A percentile compares a stretch with the other conserved stretches of the same genome.
These are phyloP conservation scores for Orthosia cruda DNA, from an alignment of 2,888 invertebrate species.

Conservation along the genomic window DNA sequence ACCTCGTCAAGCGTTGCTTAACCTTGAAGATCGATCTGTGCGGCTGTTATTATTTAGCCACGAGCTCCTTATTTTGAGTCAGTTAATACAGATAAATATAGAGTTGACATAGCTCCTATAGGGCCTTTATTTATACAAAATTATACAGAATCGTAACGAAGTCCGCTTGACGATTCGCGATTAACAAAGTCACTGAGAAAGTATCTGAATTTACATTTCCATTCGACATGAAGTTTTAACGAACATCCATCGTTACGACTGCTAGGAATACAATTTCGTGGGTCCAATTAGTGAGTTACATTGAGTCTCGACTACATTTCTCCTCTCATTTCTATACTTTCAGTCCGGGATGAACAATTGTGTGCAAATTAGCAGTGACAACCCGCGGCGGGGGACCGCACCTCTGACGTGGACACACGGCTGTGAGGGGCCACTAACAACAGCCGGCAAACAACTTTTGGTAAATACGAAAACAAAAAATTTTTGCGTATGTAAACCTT, in stretches of 20 bases:
- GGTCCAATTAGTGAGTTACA: slow-evolving; percentile 86
- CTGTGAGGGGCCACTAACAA: slow-evolving; percentile 20
- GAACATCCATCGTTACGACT: slow-evolving; percentile 78
- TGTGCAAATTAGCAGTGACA: slow-evolving; percentile 90
- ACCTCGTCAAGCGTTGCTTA: too few relatives aligned
- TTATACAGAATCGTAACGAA: slow-evolving; percentile 61
- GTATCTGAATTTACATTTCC: slow-evolving; percentile 79
- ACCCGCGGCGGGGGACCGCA: slow-evolving; percentile 81
- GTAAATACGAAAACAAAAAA: slow-evolving; percentile 26
- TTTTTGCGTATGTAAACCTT: neutral
- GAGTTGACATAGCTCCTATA: slow-evolving; percentile 1
- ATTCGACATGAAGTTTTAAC: slow-evolving; percentile 81
- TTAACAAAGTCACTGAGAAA: slow-evolving; percentile 76
- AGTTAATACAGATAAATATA: neutral
- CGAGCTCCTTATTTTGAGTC: neutral
- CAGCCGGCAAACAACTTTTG: slow-evolving; percentile 12
- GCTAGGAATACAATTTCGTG: slow-evolving; percentile 79
- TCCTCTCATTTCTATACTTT: slow-evolving; percentile 88
- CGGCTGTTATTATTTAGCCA: too few relatives aligned
- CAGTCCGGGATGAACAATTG: slow-evolving; percentile 88
- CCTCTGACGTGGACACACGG: slow-evolving; percentile 76
- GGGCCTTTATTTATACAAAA: slow-evolving; percentile 28
- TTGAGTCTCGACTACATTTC: slow-evolving; percentile 83
- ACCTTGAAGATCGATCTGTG: too few relatives aligned
- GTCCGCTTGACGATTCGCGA: slow-evolving; percentile 71